Base-by-base conservation (phyloP, 2,113 vertebrate genomes). In the Perccottus glenii region DNA sequence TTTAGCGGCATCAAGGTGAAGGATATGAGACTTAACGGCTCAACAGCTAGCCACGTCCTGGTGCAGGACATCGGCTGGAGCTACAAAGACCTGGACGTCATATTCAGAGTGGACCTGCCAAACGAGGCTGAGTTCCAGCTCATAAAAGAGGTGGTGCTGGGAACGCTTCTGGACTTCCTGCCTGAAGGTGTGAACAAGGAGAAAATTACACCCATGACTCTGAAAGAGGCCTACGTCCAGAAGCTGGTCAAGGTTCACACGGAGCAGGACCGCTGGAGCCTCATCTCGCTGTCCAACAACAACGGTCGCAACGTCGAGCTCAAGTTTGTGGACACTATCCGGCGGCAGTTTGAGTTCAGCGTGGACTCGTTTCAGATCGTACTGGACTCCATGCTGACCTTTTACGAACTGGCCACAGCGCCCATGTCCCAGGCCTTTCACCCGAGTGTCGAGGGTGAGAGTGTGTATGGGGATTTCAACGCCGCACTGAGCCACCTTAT, bases 351-450 rank as follows among this genome's bases (percentile, higher is more conserved):
- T 27, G 98, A 99, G 90, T 99, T 99, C 78, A 98, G 96, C 0
- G 97, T 99, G 80, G 98, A 99, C 87, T 99, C 98, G 0, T 99
- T 99, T 87, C 98, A 99, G 88, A 99, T 99, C n/a, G 91, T 98
- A 58, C 88, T 99, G 85, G 96, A 99, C 67, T 95, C 97, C 0
- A 64, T 99, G 87, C 94, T 99, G 0, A 80, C 94, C 6, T 95
- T 93, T 85, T 98, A 99, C 0, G 91, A 94, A 66, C 89, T 92
- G 71, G 88, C 93, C 0, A 78, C 91, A 65, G 84, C 89, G 5
- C 91, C 95, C n/a, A 93, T 97, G 94, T 95, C 94, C 0, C 87
- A 92, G 81, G 89, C 93, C 40, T 93, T 92, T 75, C 94, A 96
- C 78, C 97, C 97, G 2, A 91, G 91, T 0, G 95, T 99, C 78